Conservation (phyloP, 1,140 invertebrate genomes). For the Probaryconus sp. region DNA sequence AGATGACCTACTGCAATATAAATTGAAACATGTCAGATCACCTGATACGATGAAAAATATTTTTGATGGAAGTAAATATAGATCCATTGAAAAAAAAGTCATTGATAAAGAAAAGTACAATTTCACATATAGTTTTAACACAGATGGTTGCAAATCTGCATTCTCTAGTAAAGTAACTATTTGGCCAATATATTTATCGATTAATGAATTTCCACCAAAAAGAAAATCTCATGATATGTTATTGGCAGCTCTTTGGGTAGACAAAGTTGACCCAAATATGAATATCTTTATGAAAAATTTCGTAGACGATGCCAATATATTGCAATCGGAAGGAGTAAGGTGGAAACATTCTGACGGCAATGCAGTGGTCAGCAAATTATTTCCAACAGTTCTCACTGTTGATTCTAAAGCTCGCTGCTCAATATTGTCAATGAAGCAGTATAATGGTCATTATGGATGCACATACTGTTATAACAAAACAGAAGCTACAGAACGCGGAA, state of each 20-base stretch:
- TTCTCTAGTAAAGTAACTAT: too few species aligned
- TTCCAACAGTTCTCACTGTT: not conserved
- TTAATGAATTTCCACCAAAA: too few species aligned
- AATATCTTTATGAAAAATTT: not conserved
- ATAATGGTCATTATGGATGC: conserved; percentile 23
- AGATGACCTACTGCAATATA: conserved; percentile 4
- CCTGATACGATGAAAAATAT: not conserved
- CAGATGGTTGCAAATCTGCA: too few species aligned
- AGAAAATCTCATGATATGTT: not conserved
- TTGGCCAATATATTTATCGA: too few species aligned
- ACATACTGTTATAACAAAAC: conserved; percentile 12
- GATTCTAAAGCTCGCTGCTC: conserved; percentile 9
- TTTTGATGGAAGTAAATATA: too few species aligned
- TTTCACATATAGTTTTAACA: too few species aligned
- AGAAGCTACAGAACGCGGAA: not conserved
- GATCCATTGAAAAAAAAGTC: too few species aligned
- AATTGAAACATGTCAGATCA: not conserved
- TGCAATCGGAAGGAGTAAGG: not conserved
- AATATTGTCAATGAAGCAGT: conserved; percentile 21
- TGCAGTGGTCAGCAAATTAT: not conserved
- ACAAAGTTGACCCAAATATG: conserved; percentile 7
- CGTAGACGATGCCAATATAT: not conserved
- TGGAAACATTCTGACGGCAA: not conserved
- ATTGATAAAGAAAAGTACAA: too few species aligned
- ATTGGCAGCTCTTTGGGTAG: not conserved